phyloP scores from a whole-genome alignment of 2,797 vertebrate genomes.

The Phoebastria nigripes region DNA sequence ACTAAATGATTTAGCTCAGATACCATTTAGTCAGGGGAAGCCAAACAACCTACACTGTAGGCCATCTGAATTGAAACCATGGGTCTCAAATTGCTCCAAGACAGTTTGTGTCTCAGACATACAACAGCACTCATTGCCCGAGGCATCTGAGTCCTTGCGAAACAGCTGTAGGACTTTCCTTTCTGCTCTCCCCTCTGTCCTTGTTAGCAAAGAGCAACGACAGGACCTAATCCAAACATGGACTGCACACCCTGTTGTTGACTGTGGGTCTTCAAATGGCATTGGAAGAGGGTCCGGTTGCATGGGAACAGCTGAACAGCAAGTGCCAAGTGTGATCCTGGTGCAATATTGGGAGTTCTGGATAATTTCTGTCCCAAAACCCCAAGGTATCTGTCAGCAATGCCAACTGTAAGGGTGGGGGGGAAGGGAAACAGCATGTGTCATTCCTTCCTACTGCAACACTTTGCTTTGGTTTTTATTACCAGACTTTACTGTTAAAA shows the following conservation, averaged over 20 bases:
- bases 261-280: not conserved
- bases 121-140: accelerated
- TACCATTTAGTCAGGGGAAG: not conserved
- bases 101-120: not conserved
- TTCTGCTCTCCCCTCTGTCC: not conserved
- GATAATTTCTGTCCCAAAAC: not conserved
- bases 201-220: not conserved
- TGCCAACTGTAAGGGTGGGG: not conserved
- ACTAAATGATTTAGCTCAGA: not conserved
- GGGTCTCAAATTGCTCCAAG: not conserved
- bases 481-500: not conserved
- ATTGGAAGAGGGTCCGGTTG: not conserved
- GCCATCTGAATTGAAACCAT: not conserved
- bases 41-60: not conserved
- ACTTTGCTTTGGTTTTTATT: not conserved
- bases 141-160: not conserved
- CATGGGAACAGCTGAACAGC: not conserved
- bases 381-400: not conserved
- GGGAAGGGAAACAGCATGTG: not conserved
- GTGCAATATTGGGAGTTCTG: not conserved
- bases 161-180: not conserved
- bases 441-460: not conserved
- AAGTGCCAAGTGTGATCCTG: not conserved
- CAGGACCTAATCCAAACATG: not conserved
- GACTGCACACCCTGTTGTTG: not conserved